phyloP scores from a whole-genome alignment of 2,888 invertebrate genomes.

The Drosophila fulvimacula region DNA sequence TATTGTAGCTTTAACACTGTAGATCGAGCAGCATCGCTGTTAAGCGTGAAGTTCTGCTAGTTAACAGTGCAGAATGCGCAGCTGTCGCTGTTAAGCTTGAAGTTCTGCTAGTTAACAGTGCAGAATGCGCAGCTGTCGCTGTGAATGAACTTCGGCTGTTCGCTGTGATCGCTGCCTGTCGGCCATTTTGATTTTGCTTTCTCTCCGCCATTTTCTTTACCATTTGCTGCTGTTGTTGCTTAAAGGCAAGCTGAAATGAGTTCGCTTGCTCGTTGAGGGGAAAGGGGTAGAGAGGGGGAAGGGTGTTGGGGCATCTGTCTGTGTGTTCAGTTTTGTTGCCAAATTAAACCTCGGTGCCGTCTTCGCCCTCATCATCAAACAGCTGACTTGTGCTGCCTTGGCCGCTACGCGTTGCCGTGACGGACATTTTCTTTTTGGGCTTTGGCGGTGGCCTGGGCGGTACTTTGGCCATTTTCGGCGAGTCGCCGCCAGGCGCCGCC shows the following conservation, averaged over 20 bases:
- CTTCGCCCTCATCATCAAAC: slow-evolving; percentile 95
- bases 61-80: background rate
- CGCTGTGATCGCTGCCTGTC: slow-evolving; percentile 1
- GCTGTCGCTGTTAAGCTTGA: background rate
- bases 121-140: background rate
- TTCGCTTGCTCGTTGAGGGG: slow-evolving; percentile 17
- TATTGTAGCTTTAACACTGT: background rate
- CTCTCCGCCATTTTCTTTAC: slow-evolving; percentile 5
- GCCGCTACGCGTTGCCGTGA: slow-evolving; percentile 86
- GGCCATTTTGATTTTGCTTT: slow-evolving; percentile 11
- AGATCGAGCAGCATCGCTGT: background rate
- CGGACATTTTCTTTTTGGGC: slow-evolving; percentile 92
- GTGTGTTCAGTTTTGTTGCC: slow-evolving; percentile 21
- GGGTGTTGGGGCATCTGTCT: slow-evolving; percentile 1
- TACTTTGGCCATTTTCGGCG: slow-evolving; percentile 87
- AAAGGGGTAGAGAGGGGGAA: background rate
- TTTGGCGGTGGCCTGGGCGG: slow-evolving; percentile 94
- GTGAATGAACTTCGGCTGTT: slow-evolving; percentile 1
- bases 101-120: background rate
- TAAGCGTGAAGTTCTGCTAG: background rate
- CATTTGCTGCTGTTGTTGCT: slow-evolving; percentile 14
- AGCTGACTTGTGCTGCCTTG: slow-evolving; percentile 88
- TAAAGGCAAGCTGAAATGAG: slow-evolving; percentile 44
- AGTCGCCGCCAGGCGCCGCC: slow-evolving; percentile 50
- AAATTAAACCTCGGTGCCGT: slow-evolving; percentile 92